Evolutionary conservation across 2,797 vertebrate species (phyloP).

Genomic region (Enteromius fasciolatus): DNA sequence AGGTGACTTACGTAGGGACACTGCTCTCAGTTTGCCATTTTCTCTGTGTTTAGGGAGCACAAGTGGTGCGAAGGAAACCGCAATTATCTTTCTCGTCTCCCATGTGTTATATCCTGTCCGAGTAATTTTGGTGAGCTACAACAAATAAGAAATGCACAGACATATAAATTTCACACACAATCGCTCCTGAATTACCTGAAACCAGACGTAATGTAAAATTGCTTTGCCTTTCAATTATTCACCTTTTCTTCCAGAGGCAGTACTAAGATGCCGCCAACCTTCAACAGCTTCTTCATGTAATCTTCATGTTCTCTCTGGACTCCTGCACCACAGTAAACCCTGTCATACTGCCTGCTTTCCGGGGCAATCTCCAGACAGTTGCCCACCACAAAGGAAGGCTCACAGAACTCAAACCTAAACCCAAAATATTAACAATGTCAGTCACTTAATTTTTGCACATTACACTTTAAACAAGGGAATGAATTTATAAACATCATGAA

Average conservation of each 20-base stretch:
- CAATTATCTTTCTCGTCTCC: conserved; percentile 89
- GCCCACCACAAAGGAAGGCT: conserved; percentile 86
- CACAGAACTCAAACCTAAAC: conserved; percentile 87
- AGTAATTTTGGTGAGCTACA: conserved; percentile 85
- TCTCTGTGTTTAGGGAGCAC: conserved; percentile 82
- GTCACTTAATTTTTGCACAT: not conserved
- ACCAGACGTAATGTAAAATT: not conserved
- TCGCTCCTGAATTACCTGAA: not conserved
- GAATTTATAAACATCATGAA: too few species aligned
- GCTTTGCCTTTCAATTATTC: not conserved
- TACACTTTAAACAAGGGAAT: not conserved
- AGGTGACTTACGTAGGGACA: conserved; percentile 85
- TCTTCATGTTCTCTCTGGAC: conserved; percentile 87
- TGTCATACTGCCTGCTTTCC: conserved; percentile 84
- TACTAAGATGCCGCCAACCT: conserved; percentile 88
- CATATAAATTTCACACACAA: not conserved
- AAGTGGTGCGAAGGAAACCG: conserved; percentile 88
- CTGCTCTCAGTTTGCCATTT: conserved; percentile 75
- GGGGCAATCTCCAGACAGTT: conserved; percentile 87
- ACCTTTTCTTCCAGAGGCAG: conserved; percentile 91
- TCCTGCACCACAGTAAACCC: conserved; percentile 88
- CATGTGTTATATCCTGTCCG: conserved; percentile 83
- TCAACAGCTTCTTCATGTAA: conserved; percentile 87
- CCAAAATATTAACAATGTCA: not conserved
- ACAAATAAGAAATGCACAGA: conserved; percentile 20